Base-by-base conservation (phyloP, 1,140 invertebrate species). In the Colletes gigas region DNA sequence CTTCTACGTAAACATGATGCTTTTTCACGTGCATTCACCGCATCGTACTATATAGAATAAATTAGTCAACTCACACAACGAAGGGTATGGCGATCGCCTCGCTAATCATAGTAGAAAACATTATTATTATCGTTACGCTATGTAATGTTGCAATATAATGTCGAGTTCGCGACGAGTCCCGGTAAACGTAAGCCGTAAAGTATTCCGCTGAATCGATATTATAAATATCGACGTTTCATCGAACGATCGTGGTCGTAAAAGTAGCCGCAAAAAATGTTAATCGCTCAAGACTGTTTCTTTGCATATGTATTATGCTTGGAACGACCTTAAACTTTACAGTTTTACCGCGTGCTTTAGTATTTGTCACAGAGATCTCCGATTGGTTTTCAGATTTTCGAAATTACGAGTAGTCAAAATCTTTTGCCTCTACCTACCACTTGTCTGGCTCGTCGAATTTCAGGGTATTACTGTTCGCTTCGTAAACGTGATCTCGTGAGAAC, bases 1-100 rank as follows among this genome's bases (percentile, higher is more conserved):
- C 82, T 68, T 50, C 85, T 87, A 88, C 86, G 57, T 73, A 84
- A 87, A 87, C 79, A 68, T 65, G 76, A 87, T 81, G 57, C 76
- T 71, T 82, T 79, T 84, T 78, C 82, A 82, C 86, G 86, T 78
- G 82, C 78, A 78, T 66, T 79, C 77, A 68, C 73, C 85, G 85
- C 78, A 47, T 65, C 52, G 55, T 76, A 57, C 60, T 66, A 52
- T 60, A 50, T 65, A 77, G 41, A 81, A 81, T 77, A 75, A 80
- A 80, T 81, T 77, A 76, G 21, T 77, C 73, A 77, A 81, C 71
- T 69, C 71, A 81, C 74, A 76, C 73, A 76, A 77, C 50, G 65
- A 81, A 81, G 21, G 30, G 59, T 77, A 81, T 77, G 65, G 54
- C 57, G 78, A 52, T 67, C 65, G 72, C 47, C 62, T 67, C n/a